phyloP scores from a whole-genome alignment of 2,888 invertebrate genomes.

The Hydropsyche betteni region DNA sequence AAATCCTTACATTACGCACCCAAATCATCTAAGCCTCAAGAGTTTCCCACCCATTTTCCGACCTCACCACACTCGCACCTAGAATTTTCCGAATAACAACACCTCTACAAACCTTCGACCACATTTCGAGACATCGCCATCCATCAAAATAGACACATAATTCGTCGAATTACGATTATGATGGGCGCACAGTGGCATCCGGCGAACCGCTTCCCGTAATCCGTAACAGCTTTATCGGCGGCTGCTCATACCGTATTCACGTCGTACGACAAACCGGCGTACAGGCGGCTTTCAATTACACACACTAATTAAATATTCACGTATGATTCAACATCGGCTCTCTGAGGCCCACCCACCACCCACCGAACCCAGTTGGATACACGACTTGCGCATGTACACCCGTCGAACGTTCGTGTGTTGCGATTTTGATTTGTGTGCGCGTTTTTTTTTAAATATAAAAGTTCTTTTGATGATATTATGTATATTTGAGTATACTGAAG shows the following conservation, averaged over 20 bases:
- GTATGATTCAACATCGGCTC: conserved; percentile 44
- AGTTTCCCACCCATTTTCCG: too few species aligned
- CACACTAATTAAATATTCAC: conserved; percentile 47
- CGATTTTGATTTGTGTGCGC: not conserved
- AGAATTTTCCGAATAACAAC: too few species aligned
- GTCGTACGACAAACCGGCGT: conserved; percentile 37
- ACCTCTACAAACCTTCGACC: too few species aligned
- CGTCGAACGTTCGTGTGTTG: conserved; percentile 5
- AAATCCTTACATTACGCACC: too few species aligned
- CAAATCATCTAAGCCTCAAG: too few species aligned
- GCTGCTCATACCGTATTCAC: conserved; percentile 36
- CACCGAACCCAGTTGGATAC: too few species aligned
- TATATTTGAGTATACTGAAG: too few species aligned
- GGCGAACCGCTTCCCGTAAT: conserved; percentile 18
- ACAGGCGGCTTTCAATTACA: conserved; percentile 46
- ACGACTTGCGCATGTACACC: conserved; percentile 12
- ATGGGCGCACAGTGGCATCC: not conserved
- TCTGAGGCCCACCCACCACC: conserved; percentile 27
- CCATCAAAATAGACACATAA: not conserved
- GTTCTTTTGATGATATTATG: too few species aligned
- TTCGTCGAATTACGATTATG: conserved; percentile 1
- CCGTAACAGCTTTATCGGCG: conserved; percentile 20
- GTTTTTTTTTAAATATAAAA: too few species aligned
- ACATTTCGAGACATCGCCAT: not conserved
- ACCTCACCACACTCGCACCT: too few species aligned